phyloP scores from a whole-genome alignment of 2,797 vertebrate species.

The Rousettus madagascariensis region DNA sequence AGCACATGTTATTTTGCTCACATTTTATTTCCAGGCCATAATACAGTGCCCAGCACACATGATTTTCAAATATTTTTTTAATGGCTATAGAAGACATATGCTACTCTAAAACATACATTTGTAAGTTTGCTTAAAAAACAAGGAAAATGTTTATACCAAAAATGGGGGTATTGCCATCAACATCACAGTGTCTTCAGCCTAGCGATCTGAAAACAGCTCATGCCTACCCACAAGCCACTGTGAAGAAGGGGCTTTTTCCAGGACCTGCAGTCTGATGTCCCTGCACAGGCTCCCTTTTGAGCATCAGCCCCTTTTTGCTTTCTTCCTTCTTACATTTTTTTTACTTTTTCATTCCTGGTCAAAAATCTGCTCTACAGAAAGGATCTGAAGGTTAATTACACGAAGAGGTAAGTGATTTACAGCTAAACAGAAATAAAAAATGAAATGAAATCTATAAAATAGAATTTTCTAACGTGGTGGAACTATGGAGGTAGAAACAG shows the following conservation, averaged over 20 bases:
- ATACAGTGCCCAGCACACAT: neutral
- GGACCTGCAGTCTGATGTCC: neutral
- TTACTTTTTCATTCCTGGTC: neutral
- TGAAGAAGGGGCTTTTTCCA: neutral
- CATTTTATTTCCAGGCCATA: neutral
- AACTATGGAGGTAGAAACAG: neutral
- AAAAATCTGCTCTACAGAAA: slow-evolving; percentile 40
- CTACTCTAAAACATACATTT: neutral
- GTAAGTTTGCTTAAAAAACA: neutral
- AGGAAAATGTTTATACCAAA: neutral
- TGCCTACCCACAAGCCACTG: neutral
- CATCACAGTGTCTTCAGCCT: neutral
- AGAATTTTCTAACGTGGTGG: neutral
- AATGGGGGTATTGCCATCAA: neutral
- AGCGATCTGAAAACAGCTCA: neutral
- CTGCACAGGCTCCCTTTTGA: neutral
- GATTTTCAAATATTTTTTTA: slow-evolving; percentile 1
- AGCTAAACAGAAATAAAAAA: neutral
- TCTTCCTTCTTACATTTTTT: neutral
- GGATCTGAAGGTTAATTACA: neutral
- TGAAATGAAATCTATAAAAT: neutral
- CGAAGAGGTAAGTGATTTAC: neutral
- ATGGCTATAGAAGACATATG: neutral
- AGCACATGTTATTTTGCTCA: neutral
- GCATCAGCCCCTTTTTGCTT: neutral